Conservation (phyloP, 1,140 invertebrate genomes). For the Heliconius eleuchia region DNA sequence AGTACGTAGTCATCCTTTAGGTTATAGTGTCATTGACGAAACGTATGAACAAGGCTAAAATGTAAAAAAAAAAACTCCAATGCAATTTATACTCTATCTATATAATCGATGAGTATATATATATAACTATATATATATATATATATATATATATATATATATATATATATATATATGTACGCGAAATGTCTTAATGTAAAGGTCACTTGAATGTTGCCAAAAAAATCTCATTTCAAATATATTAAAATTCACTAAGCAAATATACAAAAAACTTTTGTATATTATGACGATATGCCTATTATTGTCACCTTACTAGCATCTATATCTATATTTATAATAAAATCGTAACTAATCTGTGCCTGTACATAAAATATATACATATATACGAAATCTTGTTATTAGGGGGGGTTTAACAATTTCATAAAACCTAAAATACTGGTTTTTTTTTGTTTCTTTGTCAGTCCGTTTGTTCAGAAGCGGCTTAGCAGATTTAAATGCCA, state of each 20-base stretch:
- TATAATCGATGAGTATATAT: background rate
- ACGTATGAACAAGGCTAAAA: background rate
- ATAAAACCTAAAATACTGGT: too few species aligned
- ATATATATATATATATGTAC: background rate
- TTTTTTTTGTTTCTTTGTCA: too few species aligned
- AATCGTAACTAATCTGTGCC: too few species aligned
- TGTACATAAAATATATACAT: too few species aligned
- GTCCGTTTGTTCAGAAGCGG: too few species aligned
- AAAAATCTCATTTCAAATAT: background rate
- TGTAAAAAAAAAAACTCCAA: background rate
- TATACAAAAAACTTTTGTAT: background rate
- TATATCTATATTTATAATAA: too few species aligned
- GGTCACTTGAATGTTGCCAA: background rate
- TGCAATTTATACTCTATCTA: background rate
- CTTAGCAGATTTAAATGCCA: too few species aligned
- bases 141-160: background rate
- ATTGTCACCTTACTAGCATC: too few species aligned
- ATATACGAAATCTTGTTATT: too few species aligned
- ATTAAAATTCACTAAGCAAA: background rate
- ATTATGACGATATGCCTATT: too few species aligned
- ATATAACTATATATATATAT: too few species aligned
- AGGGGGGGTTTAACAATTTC: too few species aligned
- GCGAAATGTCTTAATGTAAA: background rate
- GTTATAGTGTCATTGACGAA: conserved; percentile 1
- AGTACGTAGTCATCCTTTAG: background rate